A percentile compares a stretch with the other conserved stretches of the same genome.
These are phyloP conservation scores for Bovichtus variegatus DNA, from an alignment of 2,797 vertebrate species.

Conservation along the genomic window DNA sequence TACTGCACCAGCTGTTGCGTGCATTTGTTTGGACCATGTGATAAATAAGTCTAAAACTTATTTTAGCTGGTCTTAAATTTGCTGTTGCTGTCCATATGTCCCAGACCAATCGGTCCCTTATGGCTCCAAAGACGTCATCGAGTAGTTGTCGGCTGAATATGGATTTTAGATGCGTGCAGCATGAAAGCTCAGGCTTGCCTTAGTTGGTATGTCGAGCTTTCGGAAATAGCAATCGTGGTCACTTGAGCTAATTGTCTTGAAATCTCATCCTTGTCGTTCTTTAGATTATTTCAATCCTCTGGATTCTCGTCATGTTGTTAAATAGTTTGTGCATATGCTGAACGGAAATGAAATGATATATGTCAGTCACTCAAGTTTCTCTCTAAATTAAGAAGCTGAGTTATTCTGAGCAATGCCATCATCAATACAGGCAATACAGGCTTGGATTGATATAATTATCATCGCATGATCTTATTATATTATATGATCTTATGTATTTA, in stretches of 20 bases:
- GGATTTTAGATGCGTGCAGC: constrained; percentile 17
- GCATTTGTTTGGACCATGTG: constrained; percentile 57
- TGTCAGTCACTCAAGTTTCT: constrained; percentile 7
- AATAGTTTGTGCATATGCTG: constrained; percentile 25
- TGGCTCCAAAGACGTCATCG: constrained; percentile 40
- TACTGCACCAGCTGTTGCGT: constrained; percentile 57
- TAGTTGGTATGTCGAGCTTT: constrained; percentile 16
- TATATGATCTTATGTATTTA: too few species aligned
- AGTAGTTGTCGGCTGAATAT: constrained; percentile 3
- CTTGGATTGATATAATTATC: neutral
- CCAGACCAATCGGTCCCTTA: constrained; percentile 20
- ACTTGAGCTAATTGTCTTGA: constrained; percentile 14
- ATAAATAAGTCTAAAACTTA: constrained; percentile 59
- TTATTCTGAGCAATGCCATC: constrained; percentile 29
- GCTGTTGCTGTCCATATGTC: constrained; percentile 50
- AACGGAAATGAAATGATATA: constrained; percentile 38
- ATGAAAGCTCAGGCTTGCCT: constrained; percentile 14
- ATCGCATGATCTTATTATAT: neutral
- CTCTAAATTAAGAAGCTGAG: neutral
- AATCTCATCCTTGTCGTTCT: constrained; percentile 13
- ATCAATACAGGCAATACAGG: neutral
- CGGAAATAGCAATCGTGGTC: constrained; percentile 11
- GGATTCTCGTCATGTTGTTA: constrained; percentile 26
- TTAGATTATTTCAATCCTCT: constrained; percentile 21
- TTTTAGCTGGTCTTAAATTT: constrained; percentile 51